Evolutionary conservation across 2,113 vertebrate species (phyloP), one percentile per base, ranked within the genome.

Genomic region (Nesospiza acunhae): DNA sequence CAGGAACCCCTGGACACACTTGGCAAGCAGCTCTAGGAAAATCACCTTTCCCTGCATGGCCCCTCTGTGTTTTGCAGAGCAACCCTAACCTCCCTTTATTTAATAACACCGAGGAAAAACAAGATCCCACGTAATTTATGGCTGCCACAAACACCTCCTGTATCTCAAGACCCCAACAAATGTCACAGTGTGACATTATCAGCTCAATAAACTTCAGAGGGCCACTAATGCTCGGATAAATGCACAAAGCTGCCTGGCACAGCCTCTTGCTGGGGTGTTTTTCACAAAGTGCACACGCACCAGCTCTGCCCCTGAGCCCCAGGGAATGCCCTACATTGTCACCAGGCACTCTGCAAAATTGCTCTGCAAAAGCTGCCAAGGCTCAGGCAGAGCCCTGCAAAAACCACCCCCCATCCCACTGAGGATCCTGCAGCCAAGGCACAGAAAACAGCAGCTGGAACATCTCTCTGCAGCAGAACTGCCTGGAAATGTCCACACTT

Each of bases 211-310:
- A 69, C 83, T 33, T 21, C 2, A 64, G 15, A 76, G 37, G 37
- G 18, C 37, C 2, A 1, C 66, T 13, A 60, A 46, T 0, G 5
- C 50, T 23, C 27, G 1, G 49, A 22, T 10, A 69, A 69, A 52
- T 4, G 3, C 16, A 9, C 23, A 1, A 2, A 52, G 21, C 35
- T 15, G 58, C 31, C 50, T 4, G 59, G 68, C 58, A 19, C 67
- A 35, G 70, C 31, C 39, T 3, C 42, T 28, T 7, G 50, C 87
- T 31, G 35, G 30, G 27, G 63, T 0, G 39, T 9, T 80, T 77
- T 35, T 23, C 53, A 68, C 46, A 0, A 28, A n/a, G 60, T 0
- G 10, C 67, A n/a, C 56, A 6, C 0, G 1, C 11, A 7, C 13
- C 1, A 3, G 24, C 4, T 21, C 20, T 39, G 82, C 87, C 88